These are phyloP conservation scores for Cardiocondyla obscurior DNA, from an alignment of 1,140 invertebrate genomes.

Conservation along the genomic window DNA sequence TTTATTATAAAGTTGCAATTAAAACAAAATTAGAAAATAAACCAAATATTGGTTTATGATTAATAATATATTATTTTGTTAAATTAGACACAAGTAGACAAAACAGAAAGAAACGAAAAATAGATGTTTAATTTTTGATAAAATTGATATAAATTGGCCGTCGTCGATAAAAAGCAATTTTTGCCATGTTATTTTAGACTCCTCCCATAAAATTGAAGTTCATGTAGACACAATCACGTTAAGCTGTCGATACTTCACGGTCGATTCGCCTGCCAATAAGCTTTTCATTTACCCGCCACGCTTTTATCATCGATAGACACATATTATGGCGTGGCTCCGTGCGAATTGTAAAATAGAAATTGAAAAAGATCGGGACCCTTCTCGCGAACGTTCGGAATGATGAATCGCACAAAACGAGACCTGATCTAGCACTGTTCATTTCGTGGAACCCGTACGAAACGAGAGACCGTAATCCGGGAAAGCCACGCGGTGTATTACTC, in stretches of 20 bases:
- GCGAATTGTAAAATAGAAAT: slow-evolving; percentile 26
- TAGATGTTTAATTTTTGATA: background rate
- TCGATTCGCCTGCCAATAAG: slow-evolving; percentile 49
- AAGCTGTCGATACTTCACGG: slow-evolving; percentile 39
- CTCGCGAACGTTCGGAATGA: slow-evolving; percentile 13
- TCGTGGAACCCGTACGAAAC: no score
- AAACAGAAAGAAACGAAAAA: background rate
- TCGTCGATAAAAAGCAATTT: slow-evolving; percentile 23
- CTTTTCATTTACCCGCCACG: slow-evolving; percentile 35
- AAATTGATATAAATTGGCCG: slow-evolving; percentile 4
- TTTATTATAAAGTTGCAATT: background rate
- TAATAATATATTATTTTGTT: background rate
- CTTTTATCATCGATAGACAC: slow-evolving; percentile 44
- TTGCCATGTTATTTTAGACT: background rate
- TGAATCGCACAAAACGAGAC: slow-evolving; percentile 18
- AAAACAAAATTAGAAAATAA: background rate
- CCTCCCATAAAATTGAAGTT: slow-evolving; percentile 27
- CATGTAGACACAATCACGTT: slow-evolving; percentile 31
- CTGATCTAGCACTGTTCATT: slow-evolving; percentile 36
- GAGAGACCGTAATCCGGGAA: slow-evolving; percentile 25
- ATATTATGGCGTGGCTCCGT: slow-evolving; percentile 11
- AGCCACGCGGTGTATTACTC: background rate
- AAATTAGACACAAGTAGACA: background rate
- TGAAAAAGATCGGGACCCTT: background rate
- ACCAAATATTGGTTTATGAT: no score